Conservation (phyloP, 1,140 invertebrate genomes). For the Euwallacea similis region DNA sequence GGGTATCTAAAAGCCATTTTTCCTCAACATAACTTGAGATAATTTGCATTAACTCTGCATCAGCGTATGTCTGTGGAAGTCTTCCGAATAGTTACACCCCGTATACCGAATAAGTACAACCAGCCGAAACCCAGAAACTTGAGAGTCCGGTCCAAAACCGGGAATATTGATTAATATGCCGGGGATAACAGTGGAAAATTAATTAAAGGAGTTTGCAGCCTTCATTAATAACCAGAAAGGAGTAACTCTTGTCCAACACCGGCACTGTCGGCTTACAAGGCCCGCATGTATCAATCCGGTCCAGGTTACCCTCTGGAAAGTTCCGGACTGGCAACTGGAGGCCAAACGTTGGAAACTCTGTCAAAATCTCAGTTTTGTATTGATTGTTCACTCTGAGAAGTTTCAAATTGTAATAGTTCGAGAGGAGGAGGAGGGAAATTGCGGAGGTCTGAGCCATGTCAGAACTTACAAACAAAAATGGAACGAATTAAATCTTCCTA, state of each 20-base stretch:
- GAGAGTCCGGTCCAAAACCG: conserved; percentile 14
- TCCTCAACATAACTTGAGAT: too few relatives aligned
- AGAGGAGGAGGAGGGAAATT: too few relatives aligned
- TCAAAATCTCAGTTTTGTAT: background rate
- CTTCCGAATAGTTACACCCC: too few relatives aligned
- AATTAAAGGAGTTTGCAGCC: conserved; percentile 55
- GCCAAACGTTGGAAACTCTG: background rate
- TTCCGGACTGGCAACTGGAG: conserved; percentile 5
- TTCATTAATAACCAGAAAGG: conserved; percentile 54
- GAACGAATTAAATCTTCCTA: too few relatives aligned
- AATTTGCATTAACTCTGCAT: too few relatives aligned
- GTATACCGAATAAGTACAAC: too few relatives aligned
- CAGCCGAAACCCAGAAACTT: conserved; percentile 6
- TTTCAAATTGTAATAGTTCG: too few relatives aligned
- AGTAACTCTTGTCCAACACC: conserved; percentile 48
- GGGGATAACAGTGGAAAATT: conserved; percentile 53
- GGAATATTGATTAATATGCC: conserved; percentile 54
- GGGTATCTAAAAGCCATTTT: too few relatives aligned
- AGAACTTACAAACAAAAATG: too few relatives aligned
- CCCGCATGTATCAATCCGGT: conserved; percentile 31
- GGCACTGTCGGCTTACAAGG: conserved; percentile 34
- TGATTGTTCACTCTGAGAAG: too few relatives aligned
- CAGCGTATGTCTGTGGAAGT: too few relatives aligned
- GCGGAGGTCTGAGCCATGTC: too few relatives aligned
- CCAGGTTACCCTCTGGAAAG: conserved; percentile 9